phyloP scores from a whole-genome alignment of 2,797 vertebrate species.

The Micrastur ruficollis region DNA sequence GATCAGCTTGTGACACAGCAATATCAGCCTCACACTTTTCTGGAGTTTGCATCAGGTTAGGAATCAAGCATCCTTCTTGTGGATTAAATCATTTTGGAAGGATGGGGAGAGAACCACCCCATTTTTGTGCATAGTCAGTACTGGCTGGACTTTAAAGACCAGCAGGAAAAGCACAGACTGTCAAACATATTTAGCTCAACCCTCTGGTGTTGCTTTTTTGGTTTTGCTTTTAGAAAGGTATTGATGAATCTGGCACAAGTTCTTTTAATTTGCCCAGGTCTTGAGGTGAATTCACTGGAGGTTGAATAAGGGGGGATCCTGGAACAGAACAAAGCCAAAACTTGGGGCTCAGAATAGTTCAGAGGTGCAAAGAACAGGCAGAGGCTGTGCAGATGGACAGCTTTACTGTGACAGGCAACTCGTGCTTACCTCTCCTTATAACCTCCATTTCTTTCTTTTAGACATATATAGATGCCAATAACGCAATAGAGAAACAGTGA shows the following conservation, averaged over 20 bases:
- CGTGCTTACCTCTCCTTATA: not conserved
- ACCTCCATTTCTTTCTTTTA: not conserved
- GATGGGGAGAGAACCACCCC: not conserved
- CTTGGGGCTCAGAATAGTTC: not conserved
- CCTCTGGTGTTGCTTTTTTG: not conserved
- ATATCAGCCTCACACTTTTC: conserved; percentile 41
- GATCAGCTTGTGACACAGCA: conserved; percentile 84
- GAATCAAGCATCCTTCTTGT: conserved; percentile 27
- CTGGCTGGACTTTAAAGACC: not conserved
- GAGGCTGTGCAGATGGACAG: not conserved
- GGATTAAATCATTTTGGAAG: conserved; percentile 20
- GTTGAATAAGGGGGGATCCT: not conserved
- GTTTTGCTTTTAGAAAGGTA: not conserved
- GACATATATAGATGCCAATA: not conserved
- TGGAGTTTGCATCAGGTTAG: conserved; percentile 2
- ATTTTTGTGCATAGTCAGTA: not conserved
- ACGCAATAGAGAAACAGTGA: not conserved
- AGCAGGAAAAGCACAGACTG: not conserved
- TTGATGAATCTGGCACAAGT: not conserved
- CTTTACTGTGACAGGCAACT: not conserved
- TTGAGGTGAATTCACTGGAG: not conserved
- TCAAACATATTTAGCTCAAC: not conserved
- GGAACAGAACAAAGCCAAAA: not conserved
- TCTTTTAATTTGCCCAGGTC: not conserved
- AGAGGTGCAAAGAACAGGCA: not conserved